Base-by-base conservation (phyloP, 2,888 invertebrate species). In the Neoaliturus tenellus region DNA sequence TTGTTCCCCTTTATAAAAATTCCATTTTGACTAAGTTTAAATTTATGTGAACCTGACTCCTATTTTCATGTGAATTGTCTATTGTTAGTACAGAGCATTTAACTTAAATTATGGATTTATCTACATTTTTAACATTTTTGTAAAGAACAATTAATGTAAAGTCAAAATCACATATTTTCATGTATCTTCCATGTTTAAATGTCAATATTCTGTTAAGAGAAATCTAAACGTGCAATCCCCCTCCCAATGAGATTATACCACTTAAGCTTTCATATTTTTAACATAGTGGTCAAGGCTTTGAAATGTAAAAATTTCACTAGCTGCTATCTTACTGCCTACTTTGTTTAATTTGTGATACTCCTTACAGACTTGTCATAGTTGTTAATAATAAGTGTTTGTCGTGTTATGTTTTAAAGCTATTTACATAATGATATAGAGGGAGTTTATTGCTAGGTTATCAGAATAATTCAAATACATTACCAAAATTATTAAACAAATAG, bases 361-460 rank as follows among this genome's bases (percentile, higher is more conserved):
- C 20, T 62, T 4, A 25, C 14, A 51, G 62, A 28, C 28, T 62
- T 17, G 17, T 62, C 62, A 62, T 62, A 28, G 28, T 62, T 55
- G 4, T 28, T 62, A 28, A 62, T 14, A 12, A 44, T 55, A 55
- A 62, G 62, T 62, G 62, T 25, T 62, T 62, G 62, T 62, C 25
- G 62, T 62, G 62, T 62, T 62, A 62, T 28, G 62, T 62, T 62
- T 62, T 23, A 62, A 28, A 62, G 62, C 3, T 62, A 14, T 62
- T 62, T 62, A 62, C 62, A 62, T 62, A 51, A 51, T 23, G 23
- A 28, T 62, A 31, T 62, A 62, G 62, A 62, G 62, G 62, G 62
- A 28, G 23, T n/a, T 55, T 55, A 55, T 55, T 55, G 20, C 4
- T 28, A 62, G 28, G 31, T 62, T 62, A 62, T 62, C 31, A 4